Conservation (phyloP, 2,888 invertebrate species). For the Bombyx huttoni region DNA sequence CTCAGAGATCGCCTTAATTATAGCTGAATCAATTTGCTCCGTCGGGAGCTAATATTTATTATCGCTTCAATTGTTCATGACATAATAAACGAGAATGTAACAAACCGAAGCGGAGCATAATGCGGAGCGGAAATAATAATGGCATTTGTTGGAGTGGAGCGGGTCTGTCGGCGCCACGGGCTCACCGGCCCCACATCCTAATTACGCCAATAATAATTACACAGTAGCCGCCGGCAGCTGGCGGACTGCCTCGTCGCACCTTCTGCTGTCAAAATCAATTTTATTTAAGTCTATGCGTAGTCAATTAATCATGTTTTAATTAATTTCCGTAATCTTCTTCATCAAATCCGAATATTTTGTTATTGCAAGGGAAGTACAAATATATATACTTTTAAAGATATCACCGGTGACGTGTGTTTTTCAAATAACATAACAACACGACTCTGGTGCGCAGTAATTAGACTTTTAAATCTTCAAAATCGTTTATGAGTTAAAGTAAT, state of each 20-base stretch:
- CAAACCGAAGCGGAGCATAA: constrained; percentile 50
- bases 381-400: too few species aligned
- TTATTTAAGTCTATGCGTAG: constrained; percentile 18
- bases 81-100: constrained; percentile 54
- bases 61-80: constrained; percentile 55
- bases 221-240: constrained; percentile 54
- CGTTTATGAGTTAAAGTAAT: background rate
- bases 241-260: constrained; percentile 23
- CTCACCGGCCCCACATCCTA: constrained; percentile 59
- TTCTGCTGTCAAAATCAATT: constrained; percentile 35
- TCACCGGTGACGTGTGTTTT: too few species aligned
- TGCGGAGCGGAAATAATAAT: constrained; percentile 66
- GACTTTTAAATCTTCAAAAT: too few species aligned
- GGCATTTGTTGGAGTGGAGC: constrained; percentile 50
- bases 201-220: constrained; percentile 70
- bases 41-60: constrained; percentile 45
- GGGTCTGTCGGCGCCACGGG: constrained; percentile 52
- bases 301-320: background rate
- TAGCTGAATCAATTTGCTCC: constrained; percentile 55
- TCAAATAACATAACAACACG: too few species aligned
- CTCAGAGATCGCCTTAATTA: constrained; percentile 44
- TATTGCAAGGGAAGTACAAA: too few species aligned
- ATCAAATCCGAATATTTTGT: too few species aligned
- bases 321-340: too few species aligned
- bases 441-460: too few species aligned